Percentiles rank a stretch among this genome's conserved stretches.
Evolutionary conservation across 37 sponge, comb jelly and placozoan genomes (phyloP).

Genomic region (Halichondria panicea): DNA sequence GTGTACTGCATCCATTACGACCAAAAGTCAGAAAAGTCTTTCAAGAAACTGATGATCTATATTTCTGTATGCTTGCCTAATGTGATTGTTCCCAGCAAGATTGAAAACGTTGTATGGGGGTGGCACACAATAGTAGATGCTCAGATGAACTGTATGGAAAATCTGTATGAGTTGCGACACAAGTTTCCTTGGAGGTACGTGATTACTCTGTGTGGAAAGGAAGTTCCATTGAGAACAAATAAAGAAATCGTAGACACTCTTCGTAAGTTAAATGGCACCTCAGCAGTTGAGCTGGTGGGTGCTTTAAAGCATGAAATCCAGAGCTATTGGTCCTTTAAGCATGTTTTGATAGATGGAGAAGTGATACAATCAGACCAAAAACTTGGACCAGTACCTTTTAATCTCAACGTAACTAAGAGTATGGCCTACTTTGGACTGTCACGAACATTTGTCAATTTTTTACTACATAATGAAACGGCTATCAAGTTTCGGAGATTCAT

Average conservation of each 20-base stretch:
- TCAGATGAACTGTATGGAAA: slow-evolving; percentile 32
- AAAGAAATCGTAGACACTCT: slow-evolving; percentile 40
- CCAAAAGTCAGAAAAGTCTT: not conserved
- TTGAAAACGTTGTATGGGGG: slow-evolving; percentile 4
- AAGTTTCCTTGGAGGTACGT: slow-evolving; percentile 47
- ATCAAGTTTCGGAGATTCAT: not conserved
- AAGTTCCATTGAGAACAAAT: slow-evolving; percentile 60
- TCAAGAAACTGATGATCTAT: not conserved
- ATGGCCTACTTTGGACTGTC: slow-evolving; percentile 13
- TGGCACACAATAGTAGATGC: slow-evolving; percentile 23
- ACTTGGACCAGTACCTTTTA: too few relatives aligned
- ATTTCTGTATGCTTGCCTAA: slow-evolving; percentile 29
- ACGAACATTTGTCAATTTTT: not conserved
- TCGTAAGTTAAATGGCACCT: slow-evolving; percentile 9
- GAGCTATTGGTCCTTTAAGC: not conserved
- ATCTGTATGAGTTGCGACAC: slow-evolving; percentile 6
- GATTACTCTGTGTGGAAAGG: slow-evolving; percentile 57
- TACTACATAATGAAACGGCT: not conserved
- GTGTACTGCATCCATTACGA: slow-evolving; percentile 41
- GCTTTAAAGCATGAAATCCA: not conserved
- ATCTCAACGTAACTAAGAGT: slow-evolving; percentile 16
- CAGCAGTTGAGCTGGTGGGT: not conserved
- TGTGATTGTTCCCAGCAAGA: slow-evolving; percentile 11
- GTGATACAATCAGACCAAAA: too few relatives aligned
- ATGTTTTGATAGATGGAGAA: not conserved